Percentiles rank a stretch among this genome's conserved stretches.
Evolutionary conservation across 2,113 vertebrate species (phyloP).

Genomic region (Podarcis raffonei): DNA sequence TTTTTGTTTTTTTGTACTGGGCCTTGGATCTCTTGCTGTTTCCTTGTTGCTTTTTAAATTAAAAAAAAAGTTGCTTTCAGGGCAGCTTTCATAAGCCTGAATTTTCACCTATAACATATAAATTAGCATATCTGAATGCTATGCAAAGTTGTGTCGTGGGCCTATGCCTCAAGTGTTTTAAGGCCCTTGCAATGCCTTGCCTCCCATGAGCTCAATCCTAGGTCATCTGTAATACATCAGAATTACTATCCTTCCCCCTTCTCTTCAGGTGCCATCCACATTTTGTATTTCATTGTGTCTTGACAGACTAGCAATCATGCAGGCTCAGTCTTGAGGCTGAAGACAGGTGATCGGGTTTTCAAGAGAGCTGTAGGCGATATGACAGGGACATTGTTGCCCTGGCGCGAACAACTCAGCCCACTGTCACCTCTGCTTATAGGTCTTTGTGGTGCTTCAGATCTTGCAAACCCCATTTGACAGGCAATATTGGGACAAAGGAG

Average conservation of each 20-base stretch:
- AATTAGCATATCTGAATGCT: too few species aligned
- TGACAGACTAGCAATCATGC: background rate
- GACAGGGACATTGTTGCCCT: background rate
- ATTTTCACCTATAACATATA: too few species aligned
- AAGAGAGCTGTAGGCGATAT: background rate
- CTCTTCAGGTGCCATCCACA: background rate
- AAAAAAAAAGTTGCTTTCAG: too few species aligned
- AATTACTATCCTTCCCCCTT: background rate
- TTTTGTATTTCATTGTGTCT: background rate
- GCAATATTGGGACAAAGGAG: background rate
- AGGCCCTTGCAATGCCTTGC: too few species aligned
- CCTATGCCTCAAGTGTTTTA: too few species aligned
- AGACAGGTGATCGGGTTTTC: background rate
- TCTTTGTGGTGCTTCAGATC: background rate
- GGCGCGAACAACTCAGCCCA: background rate
- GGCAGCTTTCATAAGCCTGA: too few species aligned
- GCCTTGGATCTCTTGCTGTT: too few species aligned
- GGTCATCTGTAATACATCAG: background rate
- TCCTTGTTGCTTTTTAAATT: too few species aligned
- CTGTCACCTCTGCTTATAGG: background rate
- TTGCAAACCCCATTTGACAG: background rate
- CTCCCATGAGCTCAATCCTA: background rate
- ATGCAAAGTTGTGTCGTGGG: too few species aligned
- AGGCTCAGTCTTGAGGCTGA: background rate
- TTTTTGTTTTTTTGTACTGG: too few species aligned